Evolutionary conservation across 1,140 invertebrate genomes (phyloP).

Genomic region (Adoxophyes honmai): DNA sequence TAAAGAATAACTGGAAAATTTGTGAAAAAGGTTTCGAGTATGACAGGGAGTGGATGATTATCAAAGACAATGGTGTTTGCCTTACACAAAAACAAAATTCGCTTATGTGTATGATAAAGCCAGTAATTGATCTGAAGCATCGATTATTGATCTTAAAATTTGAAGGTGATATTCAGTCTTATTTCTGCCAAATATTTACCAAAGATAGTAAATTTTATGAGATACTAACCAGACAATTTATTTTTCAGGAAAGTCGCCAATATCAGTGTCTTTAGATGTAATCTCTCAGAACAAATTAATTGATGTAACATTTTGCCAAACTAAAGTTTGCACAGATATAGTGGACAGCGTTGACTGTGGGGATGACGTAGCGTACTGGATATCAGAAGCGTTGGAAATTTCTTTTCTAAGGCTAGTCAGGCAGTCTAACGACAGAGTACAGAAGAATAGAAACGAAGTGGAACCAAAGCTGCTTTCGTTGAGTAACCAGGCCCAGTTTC

Average conservation of each 20-base stretch:
- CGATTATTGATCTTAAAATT: slow-evolving; percentile 82
- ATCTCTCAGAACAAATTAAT: slow-evolving; percentile 26
- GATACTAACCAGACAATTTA: slow-evolving; percentile 8
- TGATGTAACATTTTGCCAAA: slow-evolving; percentile 79
- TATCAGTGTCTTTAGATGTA: slow-evolving; percentile 68
- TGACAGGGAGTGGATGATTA: slow-evolving; percentile 96
- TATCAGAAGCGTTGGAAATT: slow-evolving; percentile 81
- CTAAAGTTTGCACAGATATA: slow-evolving; percentile 91
- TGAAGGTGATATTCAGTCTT: too few relatives aligned
- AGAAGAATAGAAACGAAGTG: slow-evolving; percentile 45
- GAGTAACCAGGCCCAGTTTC: slow-evolving; percentile 92
- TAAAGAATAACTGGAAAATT: slow-evolving; percentile 83
- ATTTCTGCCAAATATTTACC: too few relatives aligned
- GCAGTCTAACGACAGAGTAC: slow-evolving; percentile 74
- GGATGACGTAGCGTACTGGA: slow-evolving; percentile 85
- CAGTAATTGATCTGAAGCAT: slow-evolving; percentile 81
- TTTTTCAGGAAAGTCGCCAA: slow-evolving; percentile 74
- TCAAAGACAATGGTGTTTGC: slow-evolving; percentile 86
- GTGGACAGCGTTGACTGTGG: slow-evolving; percentile 91
- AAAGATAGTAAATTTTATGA: too few relatives aligned
- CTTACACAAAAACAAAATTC: slow-evolving; percentile 93
- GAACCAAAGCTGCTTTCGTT: slow-evolving; percentile 81
- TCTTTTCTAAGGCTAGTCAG: slow-evolving; percentile 84
- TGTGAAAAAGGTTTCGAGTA: slow-evolving; percentile 87
- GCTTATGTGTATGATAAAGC: slow-evolving; percentile 88